Conservation (phyloP, 2,113 vertebrate genomes). For the Neopipo cinnamomea region DNA sequence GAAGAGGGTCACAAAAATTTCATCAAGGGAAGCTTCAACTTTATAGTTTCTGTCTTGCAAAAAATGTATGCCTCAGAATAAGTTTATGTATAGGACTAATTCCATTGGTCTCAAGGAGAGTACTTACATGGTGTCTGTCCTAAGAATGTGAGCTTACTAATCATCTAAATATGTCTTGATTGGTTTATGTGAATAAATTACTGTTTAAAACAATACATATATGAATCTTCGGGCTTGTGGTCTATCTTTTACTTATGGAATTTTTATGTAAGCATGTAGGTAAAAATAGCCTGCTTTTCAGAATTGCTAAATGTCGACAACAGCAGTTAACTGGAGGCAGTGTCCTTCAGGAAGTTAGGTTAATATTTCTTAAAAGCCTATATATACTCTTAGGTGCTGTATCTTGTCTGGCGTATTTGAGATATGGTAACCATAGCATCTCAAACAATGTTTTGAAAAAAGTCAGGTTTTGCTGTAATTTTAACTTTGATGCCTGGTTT, state of each 20-base stretch:
- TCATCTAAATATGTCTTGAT: neutral
- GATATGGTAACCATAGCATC: neutral
- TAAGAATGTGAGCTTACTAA: neutral
- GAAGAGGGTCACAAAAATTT: conserved; percentile 62
- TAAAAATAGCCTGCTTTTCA: neutral
- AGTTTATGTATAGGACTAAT: neutral
- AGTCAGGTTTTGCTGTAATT: neutral
- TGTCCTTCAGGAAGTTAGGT: neutral
- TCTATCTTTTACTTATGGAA: neutral
- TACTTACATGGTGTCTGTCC: neutral
- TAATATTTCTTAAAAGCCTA: neutral
- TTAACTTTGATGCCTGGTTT: neutral
- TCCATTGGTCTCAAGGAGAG: neutral
- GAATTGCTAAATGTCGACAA: neutral
- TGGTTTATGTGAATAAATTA: neutral
- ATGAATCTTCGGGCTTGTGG: neutral
- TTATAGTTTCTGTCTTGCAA: conserved; percentile 2
- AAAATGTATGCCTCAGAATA: neutral
- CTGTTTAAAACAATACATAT: neutral
- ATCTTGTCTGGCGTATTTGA: neutral
- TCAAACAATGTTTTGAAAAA: neutral
- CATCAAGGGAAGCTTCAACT: conserved; percentile 36
- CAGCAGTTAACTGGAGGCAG: neutral
- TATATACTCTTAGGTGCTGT: neutral
- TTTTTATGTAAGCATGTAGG: neutral